Percentiles rank a stretch among this genome's conserved stretches.
Conservation (phyloP, 2,888 invertebrate species). For the Hirudinaria manillensis region DNA sequence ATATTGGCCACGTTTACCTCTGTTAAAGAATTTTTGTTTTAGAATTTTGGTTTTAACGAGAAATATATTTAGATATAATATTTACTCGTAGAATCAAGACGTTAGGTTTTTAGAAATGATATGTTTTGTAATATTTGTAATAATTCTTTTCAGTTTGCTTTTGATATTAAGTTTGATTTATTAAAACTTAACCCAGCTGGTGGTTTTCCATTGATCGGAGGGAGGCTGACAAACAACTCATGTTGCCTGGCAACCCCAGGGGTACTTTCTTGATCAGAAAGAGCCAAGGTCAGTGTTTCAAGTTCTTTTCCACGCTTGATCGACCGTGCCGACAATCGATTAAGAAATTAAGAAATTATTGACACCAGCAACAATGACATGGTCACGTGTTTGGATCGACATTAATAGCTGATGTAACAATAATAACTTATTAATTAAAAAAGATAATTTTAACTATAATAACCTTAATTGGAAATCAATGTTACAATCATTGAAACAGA, state of each 20-base stretch:
- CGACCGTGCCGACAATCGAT: neutral
- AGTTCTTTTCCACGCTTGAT: neutral
- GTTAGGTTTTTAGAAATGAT: no score
- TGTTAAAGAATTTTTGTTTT: neutral
- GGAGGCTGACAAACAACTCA: slow-evolving; percentile 87
- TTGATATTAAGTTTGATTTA: no score
- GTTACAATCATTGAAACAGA: slow-evolving; percentile 32
- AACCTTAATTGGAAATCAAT: no score
- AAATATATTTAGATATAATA: neutral
- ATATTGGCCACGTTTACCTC: no score
- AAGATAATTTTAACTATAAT: slow-evolving; percentile 12
- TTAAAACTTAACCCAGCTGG: slow-evolving; percentile 65
- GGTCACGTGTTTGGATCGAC: neutral
- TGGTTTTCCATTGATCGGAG: slow-evolving; percentile 95
- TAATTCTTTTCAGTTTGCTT: no score
- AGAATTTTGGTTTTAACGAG: neutral
- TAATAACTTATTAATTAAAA: neutral
- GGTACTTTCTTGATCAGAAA: slow-evolving; percentile 82
- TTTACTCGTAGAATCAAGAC: no score
- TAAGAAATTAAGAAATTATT: neutral
- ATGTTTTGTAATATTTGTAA: no score
- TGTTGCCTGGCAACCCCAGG: slow-evolving; percentile 82
- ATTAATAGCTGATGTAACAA: neutral
- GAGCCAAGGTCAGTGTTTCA: slow-evolving; percentile 36
- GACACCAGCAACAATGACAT: neutral